phyloP scores from a whole-genome alignment of 2,797 vertebrate genomes.

The Scyliorhinus canicula region DNA sequence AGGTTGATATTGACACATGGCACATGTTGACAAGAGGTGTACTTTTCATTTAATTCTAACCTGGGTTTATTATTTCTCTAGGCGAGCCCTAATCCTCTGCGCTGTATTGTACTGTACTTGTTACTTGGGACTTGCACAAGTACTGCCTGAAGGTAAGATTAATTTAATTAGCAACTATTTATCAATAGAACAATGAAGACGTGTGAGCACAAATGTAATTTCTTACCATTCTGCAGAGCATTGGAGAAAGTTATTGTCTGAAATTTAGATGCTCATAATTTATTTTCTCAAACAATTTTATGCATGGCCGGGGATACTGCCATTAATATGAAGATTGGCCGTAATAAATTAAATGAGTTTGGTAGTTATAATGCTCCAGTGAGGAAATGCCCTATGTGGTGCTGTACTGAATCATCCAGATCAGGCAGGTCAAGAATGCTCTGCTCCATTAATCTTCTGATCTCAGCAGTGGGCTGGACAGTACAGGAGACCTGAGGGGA shows the following conservation, averaged over 20 bases:
- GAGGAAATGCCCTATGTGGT: neutral
- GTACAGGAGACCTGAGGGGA: neutral
- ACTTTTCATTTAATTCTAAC: constrained; percentile 46
- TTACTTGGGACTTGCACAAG: constrained; percentile 74
- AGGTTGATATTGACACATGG: neutral
- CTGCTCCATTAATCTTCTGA: neutral
- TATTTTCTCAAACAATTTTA: neutral
- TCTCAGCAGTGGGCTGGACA: neutral
- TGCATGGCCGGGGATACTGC: neutral
- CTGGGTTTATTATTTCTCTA: constrained; percentile 55
- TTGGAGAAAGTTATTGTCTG: neutral
- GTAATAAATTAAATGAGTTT: neutral
- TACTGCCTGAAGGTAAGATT: constrained; percentile 83
- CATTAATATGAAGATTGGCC: neutral
- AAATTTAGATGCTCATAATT: neutral
- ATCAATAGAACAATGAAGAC: neutral
- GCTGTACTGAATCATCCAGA: neutral
- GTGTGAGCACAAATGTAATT: neutral
- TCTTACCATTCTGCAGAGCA: neutral
- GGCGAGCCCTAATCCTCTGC: constrained; percentile 83
- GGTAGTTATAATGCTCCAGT: neutral
- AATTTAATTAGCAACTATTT: neutral
- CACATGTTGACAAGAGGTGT: neutral
- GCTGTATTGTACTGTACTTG: constrained; percentile 73
- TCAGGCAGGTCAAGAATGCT: neutral